Evolutionary conservation across 2,888 invertebrate genomes (phyloP), one percentile per base, ranked within the genome.

Genomic region (Melipona beecheii): DNA sequence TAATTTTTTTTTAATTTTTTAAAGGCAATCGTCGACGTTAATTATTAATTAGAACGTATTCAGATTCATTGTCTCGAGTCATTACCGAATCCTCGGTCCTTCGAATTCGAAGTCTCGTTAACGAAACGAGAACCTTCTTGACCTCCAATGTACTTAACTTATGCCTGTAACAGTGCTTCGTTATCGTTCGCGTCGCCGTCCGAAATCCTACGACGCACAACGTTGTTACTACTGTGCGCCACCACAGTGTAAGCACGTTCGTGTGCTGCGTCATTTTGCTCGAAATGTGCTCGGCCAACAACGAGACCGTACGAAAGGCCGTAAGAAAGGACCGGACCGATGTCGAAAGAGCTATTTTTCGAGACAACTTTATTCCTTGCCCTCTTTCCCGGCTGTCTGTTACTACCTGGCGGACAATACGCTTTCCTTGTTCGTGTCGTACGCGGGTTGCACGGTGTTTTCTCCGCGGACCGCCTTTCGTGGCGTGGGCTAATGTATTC

Each of bases 401-500:
- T 65, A 70, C 70, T 62, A 74, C 68, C 79, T 71, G 31, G 71
- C 83, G 72, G 82, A 82, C 72, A 87, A 83, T 79, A 76, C 78
- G 75, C 68, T 75, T 78, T 86, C 73, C 79, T 86, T 78, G 87
- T 84, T 75, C 75, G 78, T 74, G 78, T 74, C 62, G 58, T 75
- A 75, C 64, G 73, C 69, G 65, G 43, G 43, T 64, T 49, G 74
- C 70, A 56, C 74, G 72, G 54, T 79, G 78, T 86, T 88, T 77
- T 81, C 85, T 81, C 68, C 73, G 62, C 66, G 77, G 80, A 75
- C 77, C 77, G 83, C 81, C 87, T 89, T 88, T 88, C 88, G 84
- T 81, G 81, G 88, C 91, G 91, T 91, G 90, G 91, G 91, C 87
- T 92, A 91, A 92, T 92, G 91, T 92, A 92, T 92, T 92, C 92